These are phyloP conservation scores for Boloria selene DNA, from an alignment of 2,888 invertebrate species.

Conservation along the genomic window DNA sequence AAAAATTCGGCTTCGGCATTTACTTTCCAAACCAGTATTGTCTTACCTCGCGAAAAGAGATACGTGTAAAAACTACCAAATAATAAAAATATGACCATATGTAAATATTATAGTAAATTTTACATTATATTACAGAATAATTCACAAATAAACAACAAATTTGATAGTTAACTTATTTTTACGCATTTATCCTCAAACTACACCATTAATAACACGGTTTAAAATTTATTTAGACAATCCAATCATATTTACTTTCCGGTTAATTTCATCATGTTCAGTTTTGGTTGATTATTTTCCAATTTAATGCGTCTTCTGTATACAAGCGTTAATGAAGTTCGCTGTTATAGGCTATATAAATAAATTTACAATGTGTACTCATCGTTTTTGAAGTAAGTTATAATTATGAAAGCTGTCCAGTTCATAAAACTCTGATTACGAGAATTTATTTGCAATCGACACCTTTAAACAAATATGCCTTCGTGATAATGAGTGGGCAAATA, in stretches of 20 bases:
- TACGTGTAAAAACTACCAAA: neutral
- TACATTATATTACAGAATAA: constrained; percentile 8
- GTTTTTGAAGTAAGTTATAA: constrained; percentile 32
- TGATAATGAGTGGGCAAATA: constrained; percentile 51
- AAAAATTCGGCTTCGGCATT: too few relatives aligned
- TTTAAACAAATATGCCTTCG: constrained; percentile 42
- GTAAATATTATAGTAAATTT: constrained; percentile 3
- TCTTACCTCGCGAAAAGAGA: too few relatives aligned
- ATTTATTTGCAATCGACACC: constrained; percentile 42
- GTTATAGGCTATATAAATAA: constrained; percentile 23
- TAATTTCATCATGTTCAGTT: constrained; percentile 17
- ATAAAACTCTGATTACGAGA: constrained; percentile 34
- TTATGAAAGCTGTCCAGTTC: constrained; percentile 34
- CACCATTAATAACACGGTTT: constrained; percentile 22
- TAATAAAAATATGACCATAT: neutral
- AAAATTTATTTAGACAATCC: constrained; percentile 31
- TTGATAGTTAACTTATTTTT: constrained; percentile 10
- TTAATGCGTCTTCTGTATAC: constrained; percentile 15
- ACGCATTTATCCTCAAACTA: constrained; percentile 20
- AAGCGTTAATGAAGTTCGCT: constrained; percentile 22
- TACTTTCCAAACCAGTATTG: too few relatives aligned
- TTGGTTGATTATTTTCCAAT: constrained; percentile 26
- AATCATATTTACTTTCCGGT: constrained; percentile 29
- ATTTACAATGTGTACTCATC: constrained; percentile 33
- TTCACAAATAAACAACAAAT: constrained; percentile 9